These are phyloP conservation scores for Gymnoscopelus braueri DNA, from an alignment of 2,797 vertebrate genomes.

Conservation along the genomic window DNA sequence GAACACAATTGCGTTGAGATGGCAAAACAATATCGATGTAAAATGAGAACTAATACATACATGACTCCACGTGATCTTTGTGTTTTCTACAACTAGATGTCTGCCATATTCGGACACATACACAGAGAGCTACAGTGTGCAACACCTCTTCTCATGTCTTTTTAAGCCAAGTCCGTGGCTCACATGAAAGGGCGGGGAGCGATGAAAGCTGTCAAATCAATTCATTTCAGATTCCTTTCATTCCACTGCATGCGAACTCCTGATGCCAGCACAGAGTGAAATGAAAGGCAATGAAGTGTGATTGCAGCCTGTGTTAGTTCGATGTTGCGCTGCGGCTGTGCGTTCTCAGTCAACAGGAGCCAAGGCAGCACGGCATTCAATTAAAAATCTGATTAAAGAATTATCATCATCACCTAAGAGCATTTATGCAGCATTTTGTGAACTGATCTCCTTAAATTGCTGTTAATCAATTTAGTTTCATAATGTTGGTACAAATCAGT, in stretches of 20 bases:
- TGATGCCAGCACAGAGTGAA: constrained; percentile 68
- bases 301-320: constrained; percentile 44
- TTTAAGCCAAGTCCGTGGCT: constrained; percentile 62
- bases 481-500: constrained; percentile 37
- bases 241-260: constrained; percentile 60
- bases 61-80: constrained; percentile 34
- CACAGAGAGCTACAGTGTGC: constrained; percentile 32
- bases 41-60: background rate
- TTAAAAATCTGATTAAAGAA: background rate
- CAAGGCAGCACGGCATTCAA: background rate
- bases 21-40: constrained; percentile 26
- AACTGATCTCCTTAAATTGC: constrained; percentile 16
- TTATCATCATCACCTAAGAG: constrained; percentile 31
- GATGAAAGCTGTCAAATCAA: constrained; percentile 71
- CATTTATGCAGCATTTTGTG: constrained; percentile 19
- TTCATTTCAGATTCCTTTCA: constrained; percentile 73
- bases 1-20: constrained; percentile 28
- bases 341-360: constrained; percentile 43
- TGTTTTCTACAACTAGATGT: constrained; percentile 52
- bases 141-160: constrained; percentile 60
- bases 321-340: constrained; percentile 53
- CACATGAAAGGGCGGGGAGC: constrained; percentile 72
- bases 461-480: constrained; percentile 33
- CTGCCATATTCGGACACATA: constrained; percentile 33
- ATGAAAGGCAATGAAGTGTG: constrained; percentile 70